phyloP scores from a whole-genome alignment of 2,888 invertebrate species.

The Drosophila tanythrix region DNA sequence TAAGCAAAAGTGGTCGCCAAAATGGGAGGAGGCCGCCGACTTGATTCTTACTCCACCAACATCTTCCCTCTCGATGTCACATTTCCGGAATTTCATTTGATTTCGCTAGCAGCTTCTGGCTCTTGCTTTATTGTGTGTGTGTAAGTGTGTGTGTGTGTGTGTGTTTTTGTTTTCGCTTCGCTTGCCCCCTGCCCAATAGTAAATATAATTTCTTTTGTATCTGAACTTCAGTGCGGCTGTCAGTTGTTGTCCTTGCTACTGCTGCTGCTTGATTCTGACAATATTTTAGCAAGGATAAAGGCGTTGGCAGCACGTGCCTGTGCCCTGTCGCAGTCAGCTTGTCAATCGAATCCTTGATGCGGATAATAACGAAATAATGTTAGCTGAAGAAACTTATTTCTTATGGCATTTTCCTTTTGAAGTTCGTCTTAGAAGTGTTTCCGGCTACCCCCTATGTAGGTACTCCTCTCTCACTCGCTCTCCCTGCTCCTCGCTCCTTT shows the following conservation, averaged over 20 bases:
- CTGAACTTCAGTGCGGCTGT: conserved; percentile 44
- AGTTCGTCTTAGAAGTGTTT: conserved; percentile 60
- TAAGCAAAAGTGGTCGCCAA: conserved; percentile 59
- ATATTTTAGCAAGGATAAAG: conserved; percentile 77
- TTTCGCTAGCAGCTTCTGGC: conserved; percentile 42
- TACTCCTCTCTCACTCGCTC: not conserved
- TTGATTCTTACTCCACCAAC: conserved; percentile 45
- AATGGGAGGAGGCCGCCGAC: conserved; percentile 36
- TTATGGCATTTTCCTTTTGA: conserved; percentile 59
- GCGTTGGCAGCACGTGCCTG: conserved; percentile 74
- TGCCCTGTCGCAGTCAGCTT: conserved; percentile 40
- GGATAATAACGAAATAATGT: conserved; percentile 82
- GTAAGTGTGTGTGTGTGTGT: conserved; percentile 14
- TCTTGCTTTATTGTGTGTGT: conserved; percentile 43
- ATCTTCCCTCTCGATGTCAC: conserved; percentile 48
- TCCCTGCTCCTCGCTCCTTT: not conserved
- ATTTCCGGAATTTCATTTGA: conserved; percentile 78
- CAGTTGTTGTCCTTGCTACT: conserved; percentile 43
- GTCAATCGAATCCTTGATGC: conserved; percentile 79
- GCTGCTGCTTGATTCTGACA: conserved; percentile 65
- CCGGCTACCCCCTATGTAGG: conserved; percentile 15
- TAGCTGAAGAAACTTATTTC: conserved; percentile 61
- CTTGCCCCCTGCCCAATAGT: conserved; percentile 28
- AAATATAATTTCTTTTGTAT: conserved; percentile 77
- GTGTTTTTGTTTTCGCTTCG: conserved; percentile 66